Percentiles rank a stretch among this genome's conserved stretches.
Conservation (phyloP, 2,888 invertebrate genomes). For the Branchellion lobata region DNA sequence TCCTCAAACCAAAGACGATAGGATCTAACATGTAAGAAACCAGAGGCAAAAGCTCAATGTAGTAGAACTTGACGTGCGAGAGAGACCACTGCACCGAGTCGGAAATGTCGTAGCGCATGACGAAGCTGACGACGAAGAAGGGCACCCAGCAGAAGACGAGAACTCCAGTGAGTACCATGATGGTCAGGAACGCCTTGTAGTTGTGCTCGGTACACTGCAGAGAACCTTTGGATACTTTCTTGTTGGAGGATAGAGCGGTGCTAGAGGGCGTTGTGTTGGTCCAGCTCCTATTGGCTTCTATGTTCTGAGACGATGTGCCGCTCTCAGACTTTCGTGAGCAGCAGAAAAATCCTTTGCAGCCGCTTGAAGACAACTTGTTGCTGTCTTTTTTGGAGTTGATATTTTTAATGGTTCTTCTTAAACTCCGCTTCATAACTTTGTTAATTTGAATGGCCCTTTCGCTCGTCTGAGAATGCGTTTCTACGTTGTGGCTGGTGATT, state of each 20-base stretch:
- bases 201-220: slow-evolving; percentile 50
- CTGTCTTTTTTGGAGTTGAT: too few relatives aligned
- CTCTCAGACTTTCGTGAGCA: background rate
- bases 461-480: too few relatives aligned
- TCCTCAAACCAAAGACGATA: slow-evolving; percentile 53
- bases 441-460: too few relatives aligned
- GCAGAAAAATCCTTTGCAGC: too few relatives aligned
- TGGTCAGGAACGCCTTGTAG: slow-evolving; percentile 54
- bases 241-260: background rate
- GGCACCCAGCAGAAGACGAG: slow-evolving; percentile 54
- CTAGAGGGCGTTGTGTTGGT: background rate
- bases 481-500: too few relatives aligned
- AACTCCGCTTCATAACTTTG: too few relatives aligned
- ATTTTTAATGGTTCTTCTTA: too few relatives aligned
- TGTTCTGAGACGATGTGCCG: background rate
- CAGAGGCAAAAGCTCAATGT: slow-evolving; percentile 53
- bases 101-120: slow-evolving; percentile 50
- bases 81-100: slow-evolving; percentile 35
- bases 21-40: slow-evolving; percentile 52
- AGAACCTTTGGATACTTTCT: background rate
- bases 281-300: background rate
- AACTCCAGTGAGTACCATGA: slow-evolving; percentile 51
- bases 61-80: slow-evolving; percentile 51
- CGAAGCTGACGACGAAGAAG: slow-evolving; percentile 51
- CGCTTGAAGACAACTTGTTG: too few relatives aligned